Evolutionary conservation across 1,140 invertebrate genomes (phyloP).

Genomic region (Holotrichia oblita): DNA sequence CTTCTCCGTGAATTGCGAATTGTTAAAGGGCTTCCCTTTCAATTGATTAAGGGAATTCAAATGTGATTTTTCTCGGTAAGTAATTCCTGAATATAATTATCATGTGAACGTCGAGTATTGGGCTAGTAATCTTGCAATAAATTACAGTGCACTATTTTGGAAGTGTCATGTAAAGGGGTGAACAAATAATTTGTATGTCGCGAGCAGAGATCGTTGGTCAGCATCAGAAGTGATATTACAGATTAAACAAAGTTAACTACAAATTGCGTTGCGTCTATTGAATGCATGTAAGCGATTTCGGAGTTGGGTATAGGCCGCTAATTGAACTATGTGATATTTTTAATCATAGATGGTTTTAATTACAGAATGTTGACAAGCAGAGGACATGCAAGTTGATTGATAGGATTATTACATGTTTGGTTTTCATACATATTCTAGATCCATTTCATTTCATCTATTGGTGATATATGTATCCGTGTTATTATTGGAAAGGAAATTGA

Average conservation of each 20-base stretch:
- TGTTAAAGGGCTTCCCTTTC: too few relatives aligned
- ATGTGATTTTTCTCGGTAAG: too few relatives aligned
- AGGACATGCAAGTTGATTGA: neutral
- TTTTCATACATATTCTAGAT: neutral
- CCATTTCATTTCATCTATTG: neutral
- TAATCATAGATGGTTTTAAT: neutral
- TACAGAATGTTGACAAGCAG: neutral
- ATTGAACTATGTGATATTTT: constrained; percentile 27
- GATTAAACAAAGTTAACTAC: neutral
- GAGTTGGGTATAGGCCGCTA: neutral
- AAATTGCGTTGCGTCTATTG: constrained; percentile 3
- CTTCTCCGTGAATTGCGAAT: too few relatives aligned
- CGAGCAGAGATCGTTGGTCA: neutral
- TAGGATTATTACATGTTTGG: constrained; percentile 3
- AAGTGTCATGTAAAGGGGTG: neutral
- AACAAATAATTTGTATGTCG: neutral
- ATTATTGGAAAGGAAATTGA: neutral
- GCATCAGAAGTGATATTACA: neutral
- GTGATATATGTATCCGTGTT: neutral
- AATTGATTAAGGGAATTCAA: too few relatives aligned
- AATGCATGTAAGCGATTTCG: neutral
- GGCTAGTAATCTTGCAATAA: too few relatives aligned
- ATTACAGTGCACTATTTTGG: neutral
- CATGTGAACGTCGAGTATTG: too few relatives aligned
- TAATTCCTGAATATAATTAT: too few relatives aligned